A percentile compares a stretch with the other conserved stretches of the same genome.
phyloP scores from a whole-genome alignment of 2,888 invertebrate species.

The Mesorhabditis spiculigera region DNA sequence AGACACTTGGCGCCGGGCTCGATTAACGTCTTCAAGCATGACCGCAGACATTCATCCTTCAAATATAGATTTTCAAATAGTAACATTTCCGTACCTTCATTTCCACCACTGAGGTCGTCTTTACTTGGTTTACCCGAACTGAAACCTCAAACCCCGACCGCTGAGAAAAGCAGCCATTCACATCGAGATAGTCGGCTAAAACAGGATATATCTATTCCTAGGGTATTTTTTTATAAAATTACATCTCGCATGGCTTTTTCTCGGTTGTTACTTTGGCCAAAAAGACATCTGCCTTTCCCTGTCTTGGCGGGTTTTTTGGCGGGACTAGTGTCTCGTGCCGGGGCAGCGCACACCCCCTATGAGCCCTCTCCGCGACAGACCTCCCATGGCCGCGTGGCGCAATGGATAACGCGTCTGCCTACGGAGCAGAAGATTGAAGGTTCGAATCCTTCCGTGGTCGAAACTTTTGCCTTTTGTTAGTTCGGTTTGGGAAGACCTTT shows the following conservation, averaged over 20 bases:
- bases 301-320: no score
- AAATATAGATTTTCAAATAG: background rate
- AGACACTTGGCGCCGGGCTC: background rate
- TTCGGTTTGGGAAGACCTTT: no score
- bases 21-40: conserved; percentile 4
- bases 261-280: no score
- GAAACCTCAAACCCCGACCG: background rate
- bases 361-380: no score
- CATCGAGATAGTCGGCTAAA: background rate
- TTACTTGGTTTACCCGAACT: background rate
- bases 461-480: conserved; percentile 3
- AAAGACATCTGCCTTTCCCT: no score
- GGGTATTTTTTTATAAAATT: no score
- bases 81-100: background rate
- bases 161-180: background rate
- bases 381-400: conserved; percentile 27
- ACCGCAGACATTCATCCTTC: background rate
- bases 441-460: conserved; percentile 38
- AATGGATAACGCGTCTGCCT: conserved; percentile 56
- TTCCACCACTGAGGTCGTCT: background rate
- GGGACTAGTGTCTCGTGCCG: no score
- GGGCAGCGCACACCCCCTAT: no score
- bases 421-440: conserved; percentile 59
- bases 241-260: no score
- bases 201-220: no score